phyloP scores from a whole-genome alignment of 2,888 invertebrate genomes.

The Tipula confusa region DNA sequence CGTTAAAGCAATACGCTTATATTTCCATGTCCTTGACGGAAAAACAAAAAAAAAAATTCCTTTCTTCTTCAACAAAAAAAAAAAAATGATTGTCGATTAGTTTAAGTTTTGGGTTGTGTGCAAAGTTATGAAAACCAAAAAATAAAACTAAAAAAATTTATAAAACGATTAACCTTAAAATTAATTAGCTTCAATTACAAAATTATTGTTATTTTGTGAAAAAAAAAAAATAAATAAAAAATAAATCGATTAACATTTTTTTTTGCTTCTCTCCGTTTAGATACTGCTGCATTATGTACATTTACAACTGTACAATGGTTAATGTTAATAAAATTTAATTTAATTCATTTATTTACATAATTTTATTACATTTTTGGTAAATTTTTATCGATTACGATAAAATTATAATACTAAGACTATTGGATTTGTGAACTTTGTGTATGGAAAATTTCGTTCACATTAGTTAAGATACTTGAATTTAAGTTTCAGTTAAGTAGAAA shows the following conservation, averaged over 20 bases:
- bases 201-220: background rate
- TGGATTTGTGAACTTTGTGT: background rate
- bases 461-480: too few relatives aligned
- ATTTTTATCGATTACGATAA: background rate
- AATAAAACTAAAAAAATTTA: too few relatives aligned
- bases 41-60: too few relatives aligned
- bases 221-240: background rate
- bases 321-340: background rate
- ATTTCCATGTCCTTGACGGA: background rate
- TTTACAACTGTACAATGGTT: background rate
- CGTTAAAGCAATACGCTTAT: background rate
- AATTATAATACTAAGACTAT: background rate
- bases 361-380: background rate
- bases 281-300: background rate
- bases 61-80: too few relatives aligned
- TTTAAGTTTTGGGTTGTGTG: background rate
- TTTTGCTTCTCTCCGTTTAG: background rate
- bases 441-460: background rate
- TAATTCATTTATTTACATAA: background rate
- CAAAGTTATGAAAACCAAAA: background rate
- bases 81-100: background rate
- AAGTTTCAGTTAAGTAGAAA: too few relatives aligned
- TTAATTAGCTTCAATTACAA: background rate
- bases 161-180: background rate
- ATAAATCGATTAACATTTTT: background rate